Conservation (phyloP, 2,888 invertebrate species). For the Agonopterix arenella region DNA sequence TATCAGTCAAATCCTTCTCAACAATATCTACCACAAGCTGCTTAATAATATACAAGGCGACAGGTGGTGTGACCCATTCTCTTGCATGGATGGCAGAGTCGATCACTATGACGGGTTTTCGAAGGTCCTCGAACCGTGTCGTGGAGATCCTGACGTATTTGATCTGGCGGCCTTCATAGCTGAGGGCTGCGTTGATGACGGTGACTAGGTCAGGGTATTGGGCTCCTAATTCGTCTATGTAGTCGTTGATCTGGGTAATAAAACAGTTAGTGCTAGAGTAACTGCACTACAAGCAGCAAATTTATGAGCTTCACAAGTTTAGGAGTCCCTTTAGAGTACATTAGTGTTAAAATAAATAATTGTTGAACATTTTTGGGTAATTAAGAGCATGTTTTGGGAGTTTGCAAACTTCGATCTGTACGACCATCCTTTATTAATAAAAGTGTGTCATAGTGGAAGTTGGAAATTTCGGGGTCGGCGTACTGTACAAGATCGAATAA, state of each 20-base stretch:
- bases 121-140: conserved; percentile 51
- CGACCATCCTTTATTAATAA: too few species aligned
- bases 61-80: conserved; percentile 85
- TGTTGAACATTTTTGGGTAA: too few species aligned
- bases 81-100: conserved; percentile 81
- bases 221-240: conserved; percentile 54
- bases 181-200: conserved; percentile 73
- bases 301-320: too few species aligned
- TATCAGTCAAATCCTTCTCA: conserved; percentile 65
- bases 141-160: conserved; percentile 78
- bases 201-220: conserved; percentile 66
- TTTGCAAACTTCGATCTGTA: too few species aligned
- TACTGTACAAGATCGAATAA: too few species aligned
- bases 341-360: too few species aligned
- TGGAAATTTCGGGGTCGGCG: too few species aligned
- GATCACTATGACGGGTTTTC: conserved; percentile 76
- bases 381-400: too few species aligned
- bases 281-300: too few species aligned
- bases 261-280: not conserved
- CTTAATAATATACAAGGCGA: conserved; percentile 81
- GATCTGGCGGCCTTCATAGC: conserved; percentile 78
- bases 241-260: conserved; percentile 67
- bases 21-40: conserved; percentile 77
- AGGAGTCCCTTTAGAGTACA: too few species aligned
- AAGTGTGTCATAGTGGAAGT: too few species aligned